Percentiles rank a stretch among this genome's conserved stretches.
These are phyloP conservation scores for Nomada ferruginata DNA, from an alignment of 2,888 invertebrate species.

Conservation along the genomic window DNA sequence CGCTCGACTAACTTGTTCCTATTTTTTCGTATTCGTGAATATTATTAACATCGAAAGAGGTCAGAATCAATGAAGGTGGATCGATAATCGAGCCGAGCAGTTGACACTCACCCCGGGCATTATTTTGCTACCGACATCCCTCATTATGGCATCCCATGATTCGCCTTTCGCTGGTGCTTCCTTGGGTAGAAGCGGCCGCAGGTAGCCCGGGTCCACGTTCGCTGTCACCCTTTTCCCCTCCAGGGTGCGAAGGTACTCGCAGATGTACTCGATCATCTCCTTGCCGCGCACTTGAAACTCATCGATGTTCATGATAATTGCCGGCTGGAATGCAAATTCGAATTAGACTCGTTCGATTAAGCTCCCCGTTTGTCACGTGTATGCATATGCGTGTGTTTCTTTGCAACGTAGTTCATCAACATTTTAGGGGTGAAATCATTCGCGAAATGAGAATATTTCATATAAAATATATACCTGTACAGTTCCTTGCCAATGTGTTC, in stretches of 20 bases:
- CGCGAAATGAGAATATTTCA: background rate
- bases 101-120: slow-evolving; percentile 92
- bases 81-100: slow-evolving; percentile 57
- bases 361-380: background rate
- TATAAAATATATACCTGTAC: background rate
- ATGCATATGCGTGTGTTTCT: slow-evolving; percentile 54
- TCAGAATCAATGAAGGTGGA: slow-evolving; percentile 60
- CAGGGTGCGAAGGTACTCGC: slow-evolving; percentile 94
- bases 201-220: slow-evolving; percentile 95
- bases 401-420: slow-evolving; percentile 48
- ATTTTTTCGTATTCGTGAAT: slow-evolving; percentile 59
- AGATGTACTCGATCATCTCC: slow-evolving; percentile 98
- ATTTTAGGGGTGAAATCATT: slow-evolving; percentile 25
- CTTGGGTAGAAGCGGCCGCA: slow-evolving; percentile 90
- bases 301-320: slow-evolving; percentile 91
- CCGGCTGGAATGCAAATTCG: slow-evolving; percentile 59
- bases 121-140: slow-evolving; percentile 94
- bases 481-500: no score
- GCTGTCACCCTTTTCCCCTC: slow-evolving; percentile 93
- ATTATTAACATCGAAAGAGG: slow-evolving; percentile 68
- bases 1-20: slow-evolving; percentile 19
- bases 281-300: slow-evolving; percentile 95
- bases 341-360: slow-evolving; percentile 23
- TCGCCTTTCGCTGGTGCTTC: slow-evolving; percentile 94
- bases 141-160: slow-evolving; percentile 94